Conservation (phyloP, 2,797 vertebrate species). For the Bovichtus diacanthus region DNA sequence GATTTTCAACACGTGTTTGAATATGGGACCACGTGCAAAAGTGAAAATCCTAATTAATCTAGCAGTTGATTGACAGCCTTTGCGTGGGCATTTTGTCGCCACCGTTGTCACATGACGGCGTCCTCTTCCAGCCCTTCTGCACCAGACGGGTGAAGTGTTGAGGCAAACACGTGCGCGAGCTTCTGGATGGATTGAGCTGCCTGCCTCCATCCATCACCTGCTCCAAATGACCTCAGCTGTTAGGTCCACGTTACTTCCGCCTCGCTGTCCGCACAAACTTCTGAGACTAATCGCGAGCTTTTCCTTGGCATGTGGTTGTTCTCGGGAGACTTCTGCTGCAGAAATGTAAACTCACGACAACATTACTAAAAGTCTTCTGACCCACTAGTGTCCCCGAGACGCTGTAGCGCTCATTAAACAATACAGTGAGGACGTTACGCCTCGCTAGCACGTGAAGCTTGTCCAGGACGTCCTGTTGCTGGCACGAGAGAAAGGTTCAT, state of each 20-base stretch:
- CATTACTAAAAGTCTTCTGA: background rate
- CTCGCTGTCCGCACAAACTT: background rate
- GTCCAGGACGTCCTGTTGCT: background rate
- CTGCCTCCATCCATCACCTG: background rate
- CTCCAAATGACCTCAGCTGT: background rate
- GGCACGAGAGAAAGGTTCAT: background rate
- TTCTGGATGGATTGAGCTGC: slow-evolving; percentile 19
- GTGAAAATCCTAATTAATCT: slow-evolving; percentile 2
- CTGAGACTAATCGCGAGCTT: too few species aligned
- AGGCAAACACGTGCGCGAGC: background rate
- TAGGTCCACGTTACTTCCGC: background rate
- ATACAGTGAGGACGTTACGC: too few species aligned
- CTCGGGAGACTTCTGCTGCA: background rate
- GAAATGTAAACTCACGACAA: background rate
- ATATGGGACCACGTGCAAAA: background rate
- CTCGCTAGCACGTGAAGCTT: too few species aligned
- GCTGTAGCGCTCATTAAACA: background rate
- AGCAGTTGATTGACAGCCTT: background rate
- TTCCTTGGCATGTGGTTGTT: background rate
- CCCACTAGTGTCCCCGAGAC: background rate
- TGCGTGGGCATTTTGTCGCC: slow-evolving; percentile 11
- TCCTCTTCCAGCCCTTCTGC: background rate
- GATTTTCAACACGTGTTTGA: background rate
- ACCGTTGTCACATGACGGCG: background rate
- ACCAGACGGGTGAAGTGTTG: background rate